Conservation (phyloP, 2,113 vertebrate species). For the Ardeotis arabs region DNA sequence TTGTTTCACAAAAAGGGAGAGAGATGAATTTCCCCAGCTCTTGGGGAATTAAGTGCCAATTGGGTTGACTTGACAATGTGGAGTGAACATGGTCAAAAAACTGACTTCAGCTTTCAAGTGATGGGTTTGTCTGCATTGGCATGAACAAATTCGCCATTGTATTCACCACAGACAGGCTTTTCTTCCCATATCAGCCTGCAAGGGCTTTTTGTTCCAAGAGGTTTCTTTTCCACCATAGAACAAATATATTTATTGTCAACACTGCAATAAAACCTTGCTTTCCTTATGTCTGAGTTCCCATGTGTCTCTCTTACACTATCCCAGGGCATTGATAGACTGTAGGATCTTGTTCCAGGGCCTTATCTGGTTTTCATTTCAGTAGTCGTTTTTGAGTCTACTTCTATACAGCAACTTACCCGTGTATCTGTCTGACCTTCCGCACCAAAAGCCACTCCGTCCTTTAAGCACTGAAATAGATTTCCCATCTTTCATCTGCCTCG, state of each 20-base stretch:
- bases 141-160: constrained; percentile 40
- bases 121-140: background rate
- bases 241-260: constrained; percentile 44
- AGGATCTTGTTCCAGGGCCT: constrained; percentile 48
- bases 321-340: background rate
- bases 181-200: background rate
- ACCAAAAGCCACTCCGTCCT: constrained; percentile 27
- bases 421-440: constrained; percentile 56
- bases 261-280: background rate
- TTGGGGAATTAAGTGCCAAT: background rate
- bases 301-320: constrained; percentile 41
- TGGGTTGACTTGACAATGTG: background rate
- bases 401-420: background rate
- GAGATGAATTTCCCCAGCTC: background rate
- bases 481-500: constrained; percentile 33
- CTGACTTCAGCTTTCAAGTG: constrained; percentile 4
- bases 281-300: constrained; percentile 52
- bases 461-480: constrained; percentile 55
- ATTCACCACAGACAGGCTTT: constrained; percentile 17
- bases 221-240: background rate
- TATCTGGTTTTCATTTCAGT: constrained; percentile 52
- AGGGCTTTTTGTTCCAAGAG: background rate
- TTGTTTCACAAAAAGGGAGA: background rate
- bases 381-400: background rate
- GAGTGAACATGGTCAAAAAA: background rate